Percentiles rank a stretch among this genome's conserved stretches.
phyloP scores from a whole-genome alignment of 2,113 vertebrate genomes.

The Cranoglanis bouderius region DNA sequence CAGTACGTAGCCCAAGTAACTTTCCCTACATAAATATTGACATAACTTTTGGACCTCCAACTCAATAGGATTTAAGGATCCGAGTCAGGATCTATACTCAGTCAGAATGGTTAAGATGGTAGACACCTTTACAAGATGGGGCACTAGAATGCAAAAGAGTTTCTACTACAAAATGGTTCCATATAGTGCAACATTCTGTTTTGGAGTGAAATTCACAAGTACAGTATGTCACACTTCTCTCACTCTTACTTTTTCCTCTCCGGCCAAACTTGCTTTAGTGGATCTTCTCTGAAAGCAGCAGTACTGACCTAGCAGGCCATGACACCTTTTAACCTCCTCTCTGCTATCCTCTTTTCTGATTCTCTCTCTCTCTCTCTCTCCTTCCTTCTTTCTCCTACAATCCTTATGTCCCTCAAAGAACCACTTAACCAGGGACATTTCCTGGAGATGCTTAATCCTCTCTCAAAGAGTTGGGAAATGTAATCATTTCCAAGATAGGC shows the following conservation, averaged over 20 bases:
- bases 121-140: neutral
- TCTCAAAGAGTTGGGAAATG: constrained; percentile 53
- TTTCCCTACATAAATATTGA: neutral
- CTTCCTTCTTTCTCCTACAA: constrained; percentile 11
- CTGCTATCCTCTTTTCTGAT: constrained; percentile 16
- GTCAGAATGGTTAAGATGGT: neutral
- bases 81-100: neutral
- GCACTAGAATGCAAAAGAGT: neutral
- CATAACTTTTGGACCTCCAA: neutral
- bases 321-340: constrained; percentile 53
- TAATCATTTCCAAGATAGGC: constrained; percentile 46
- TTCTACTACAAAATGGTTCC: neutral
- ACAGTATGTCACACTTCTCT: neutral
- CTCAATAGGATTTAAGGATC: neutral
- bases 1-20: neutral
- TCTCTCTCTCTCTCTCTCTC: neutral
- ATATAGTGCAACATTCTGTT: neutral
- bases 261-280: neutral
- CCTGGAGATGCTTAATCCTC: constrained; percentile 53
- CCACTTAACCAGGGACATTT: constrained; percentile 58
- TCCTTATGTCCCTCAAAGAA: constrained; percentile 42
- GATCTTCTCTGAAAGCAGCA: constrained; percentile 15
- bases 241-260: constrained; percentile 1
- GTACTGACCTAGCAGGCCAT: constrained; percentile 33
- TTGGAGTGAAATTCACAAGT: neutral